A percentile compares a stretch with the other conserved stretches of the same genome.
phyloP scores from a whole-genome alignment of 2,888 invertebrate genomes.

The Onchidella celtica region DNA sequence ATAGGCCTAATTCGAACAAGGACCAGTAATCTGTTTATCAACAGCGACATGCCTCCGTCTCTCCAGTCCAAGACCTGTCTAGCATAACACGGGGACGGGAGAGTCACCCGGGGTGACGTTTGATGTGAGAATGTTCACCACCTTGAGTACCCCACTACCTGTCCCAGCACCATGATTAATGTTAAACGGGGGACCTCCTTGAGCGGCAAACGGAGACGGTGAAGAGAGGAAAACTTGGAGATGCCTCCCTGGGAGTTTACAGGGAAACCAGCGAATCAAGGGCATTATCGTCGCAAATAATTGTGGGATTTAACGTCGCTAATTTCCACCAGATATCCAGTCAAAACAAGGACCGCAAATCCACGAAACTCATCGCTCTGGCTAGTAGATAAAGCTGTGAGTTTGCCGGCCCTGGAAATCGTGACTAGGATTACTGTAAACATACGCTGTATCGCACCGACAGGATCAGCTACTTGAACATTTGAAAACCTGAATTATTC shows the following conservation, averaged over 20 bases:
- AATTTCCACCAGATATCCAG: not conserved
- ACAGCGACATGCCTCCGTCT: not conserved
- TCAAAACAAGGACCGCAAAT: not conserved
- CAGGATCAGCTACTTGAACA: no score
- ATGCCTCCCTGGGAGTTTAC: not conserved
- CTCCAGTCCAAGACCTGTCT: not conserved
- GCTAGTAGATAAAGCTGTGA: not conserved
- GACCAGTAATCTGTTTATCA: constrained; percentile 1
- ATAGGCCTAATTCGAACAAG: constrained; percentile 21
- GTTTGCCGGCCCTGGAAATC: not conserved
- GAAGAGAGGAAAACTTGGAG: not conserved
- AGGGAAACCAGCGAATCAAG: not conserved
- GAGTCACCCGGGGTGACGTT: constrained; percentile 16
- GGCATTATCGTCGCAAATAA: constrained; percentile 13
- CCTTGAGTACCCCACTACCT: not conserved
- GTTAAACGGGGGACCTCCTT: not conserved
- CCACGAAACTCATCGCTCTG: constrained; percentile 6
- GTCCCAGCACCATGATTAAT: constrained; percentile 27
- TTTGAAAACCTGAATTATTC: no score
- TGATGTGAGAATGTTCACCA: constrained; percentile 2
- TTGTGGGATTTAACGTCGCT: not conserved
- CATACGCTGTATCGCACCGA: no score
- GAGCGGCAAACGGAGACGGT: not conserved
- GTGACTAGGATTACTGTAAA: not conserved
- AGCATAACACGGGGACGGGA: not conserved